Percentiles rank a stretch among this genome's conserved stretches.
phyloP scores from a whole-genome alignment of 2,797 vertebrate species.

The Ispidina picta region DNA sequence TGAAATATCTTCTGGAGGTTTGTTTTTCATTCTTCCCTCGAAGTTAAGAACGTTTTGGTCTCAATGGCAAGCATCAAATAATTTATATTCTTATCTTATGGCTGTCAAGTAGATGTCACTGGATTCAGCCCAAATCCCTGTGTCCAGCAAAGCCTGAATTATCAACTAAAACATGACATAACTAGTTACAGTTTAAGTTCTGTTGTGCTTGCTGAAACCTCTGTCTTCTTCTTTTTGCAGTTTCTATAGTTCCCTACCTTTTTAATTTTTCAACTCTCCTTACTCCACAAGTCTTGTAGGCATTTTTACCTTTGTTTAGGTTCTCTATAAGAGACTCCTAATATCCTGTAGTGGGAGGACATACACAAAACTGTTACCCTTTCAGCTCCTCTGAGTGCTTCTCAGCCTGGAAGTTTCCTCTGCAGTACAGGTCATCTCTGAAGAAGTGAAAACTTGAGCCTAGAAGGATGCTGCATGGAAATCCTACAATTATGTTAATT shows the following conservation, averaged over 20 bases:
- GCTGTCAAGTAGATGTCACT: not conserved
- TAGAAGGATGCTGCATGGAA: not conserved
- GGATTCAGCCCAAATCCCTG: not conserved
- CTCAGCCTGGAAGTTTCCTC: not conserved
- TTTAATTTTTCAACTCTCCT: not conserved
- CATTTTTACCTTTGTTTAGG: not conserved
- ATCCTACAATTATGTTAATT: not conserved
- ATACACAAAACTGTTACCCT: not conserved
- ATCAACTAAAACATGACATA: not conserved
- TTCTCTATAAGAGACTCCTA: not conserved
- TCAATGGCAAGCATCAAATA: constrained; percentile 6
- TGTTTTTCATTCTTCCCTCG: not conserved
- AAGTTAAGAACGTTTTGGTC: not conserved
- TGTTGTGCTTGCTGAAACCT: not conserved
- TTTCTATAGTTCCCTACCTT: not conserved
- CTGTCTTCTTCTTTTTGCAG: not conserved
- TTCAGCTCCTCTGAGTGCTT: not conserved
- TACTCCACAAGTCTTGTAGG: not conserved
- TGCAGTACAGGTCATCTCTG: not conserved
- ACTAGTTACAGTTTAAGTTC: not conserved
- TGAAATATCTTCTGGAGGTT: not conserved
- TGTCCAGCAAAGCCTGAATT: constrained; percentile 6
- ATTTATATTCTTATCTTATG: not conserved
- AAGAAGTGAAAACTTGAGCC: not conserved
- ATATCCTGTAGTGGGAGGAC: not conserved